phyloP scores from a whole-genome alignment of 2,113 vertebrate species.

The Sinocyclocheilus grahami region DNA sequence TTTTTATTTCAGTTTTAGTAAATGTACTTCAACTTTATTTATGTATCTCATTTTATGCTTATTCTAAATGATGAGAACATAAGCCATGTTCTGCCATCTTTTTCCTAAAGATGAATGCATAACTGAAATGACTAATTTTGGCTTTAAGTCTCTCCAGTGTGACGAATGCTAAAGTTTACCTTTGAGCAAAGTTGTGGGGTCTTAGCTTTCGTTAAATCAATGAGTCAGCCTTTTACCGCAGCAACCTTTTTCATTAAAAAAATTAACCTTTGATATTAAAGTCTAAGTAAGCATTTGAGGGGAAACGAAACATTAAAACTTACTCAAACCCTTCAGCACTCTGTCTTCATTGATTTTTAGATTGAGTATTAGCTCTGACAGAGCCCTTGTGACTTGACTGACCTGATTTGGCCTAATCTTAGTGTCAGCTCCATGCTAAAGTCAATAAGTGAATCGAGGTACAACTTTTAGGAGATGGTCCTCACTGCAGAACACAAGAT shows the following conservation, averaged over 20 bases:
- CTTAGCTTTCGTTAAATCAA: not conserved
- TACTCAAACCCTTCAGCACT: constrained; percentile 43
- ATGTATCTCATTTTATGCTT: not conserved
- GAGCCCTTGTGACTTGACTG: constrained; percentile 41
- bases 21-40: not conserved
- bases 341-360: constrained; percentile 54
- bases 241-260: not conserved
- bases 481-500: too few species aligned
- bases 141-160: not conserved
- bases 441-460: constrained; percentile 2
- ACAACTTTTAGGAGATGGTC: not conserved
- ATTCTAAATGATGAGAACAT: not conserved
- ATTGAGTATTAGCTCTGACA: constrained; percentile 58
- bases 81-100: not conserved
- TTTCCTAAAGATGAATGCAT: not conserved
- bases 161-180: not conserved
- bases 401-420: constrained; percentile 49
- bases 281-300: constrained; percentile 48
- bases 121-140: not conserved
- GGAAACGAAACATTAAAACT: constrained; percentile 50
- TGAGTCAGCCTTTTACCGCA: not conserved
- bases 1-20: not conserved
- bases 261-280: constrained; percentile 52
- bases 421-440: constrained; percentile 22
- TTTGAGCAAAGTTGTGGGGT: constrained; percentile 12